phyloP scores from a whole-genome alignment of 2,797 vertebrate species.

The Poeciliopsis gracilis region DNA sequence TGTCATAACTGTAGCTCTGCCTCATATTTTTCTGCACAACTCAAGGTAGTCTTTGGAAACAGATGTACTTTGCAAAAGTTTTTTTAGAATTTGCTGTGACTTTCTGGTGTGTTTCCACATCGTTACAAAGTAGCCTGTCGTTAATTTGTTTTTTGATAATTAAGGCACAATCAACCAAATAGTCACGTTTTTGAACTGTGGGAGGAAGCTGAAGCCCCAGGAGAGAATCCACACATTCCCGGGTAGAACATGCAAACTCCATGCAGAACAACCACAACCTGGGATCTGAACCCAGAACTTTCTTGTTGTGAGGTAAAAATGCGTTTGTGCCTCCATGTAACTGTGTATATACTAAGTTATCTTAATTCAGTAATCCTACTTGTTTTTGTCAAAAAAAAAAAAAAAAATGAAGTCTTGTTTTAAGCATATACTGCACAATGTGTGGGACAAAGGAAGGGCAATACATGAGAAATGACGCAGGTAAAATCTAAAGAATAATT shows the following conservation, averaged over 20 bases:
- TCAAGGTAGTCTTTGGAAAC: neutral
- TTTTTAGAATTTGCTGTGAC: neutral
- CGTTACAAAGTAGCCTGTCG: neutral
- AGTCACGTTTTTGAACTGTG: too few relatives aligned
- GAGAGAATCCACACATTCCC: too few relatives aligned
- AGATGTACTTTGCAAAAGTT: neutral
- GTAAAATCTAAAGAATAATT: neutral
- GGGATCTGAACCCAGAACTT: neutral
- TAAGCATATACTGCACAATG: neutral
- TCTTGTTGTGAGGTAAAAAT: neutral
- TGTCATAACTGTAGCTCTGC: conserved; percentile 66
- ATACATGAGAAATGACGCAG: neutral
- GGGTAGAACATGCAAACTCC: too few relatives aligned
- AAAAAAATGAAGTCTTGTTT: neutral
- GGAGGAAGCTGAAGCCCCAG: too few relatives aligned
- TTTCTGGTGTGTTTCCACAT: neutral
- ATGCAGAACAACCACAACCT: too few relatives aligned
- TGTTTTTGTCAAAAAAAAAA: neutral
- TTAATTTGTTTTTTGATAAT: neutral
- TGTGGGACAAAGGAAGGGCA: neutral
- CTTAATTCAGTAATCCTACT: neutral
- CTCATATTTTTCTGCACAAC: conserved; percentile 34
- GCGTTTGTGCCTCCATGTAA: neutral
- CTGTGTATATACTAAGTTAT: neutral
- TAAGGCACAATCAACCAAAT: too few relatives aligned